A percentile compares a stretch with the other conserved stretches of the same genome.
Evolutionary conservation across 2,888 invertebrate genomes (phyloP).

Genomic region (Sympetrum striolatum): DNA sequence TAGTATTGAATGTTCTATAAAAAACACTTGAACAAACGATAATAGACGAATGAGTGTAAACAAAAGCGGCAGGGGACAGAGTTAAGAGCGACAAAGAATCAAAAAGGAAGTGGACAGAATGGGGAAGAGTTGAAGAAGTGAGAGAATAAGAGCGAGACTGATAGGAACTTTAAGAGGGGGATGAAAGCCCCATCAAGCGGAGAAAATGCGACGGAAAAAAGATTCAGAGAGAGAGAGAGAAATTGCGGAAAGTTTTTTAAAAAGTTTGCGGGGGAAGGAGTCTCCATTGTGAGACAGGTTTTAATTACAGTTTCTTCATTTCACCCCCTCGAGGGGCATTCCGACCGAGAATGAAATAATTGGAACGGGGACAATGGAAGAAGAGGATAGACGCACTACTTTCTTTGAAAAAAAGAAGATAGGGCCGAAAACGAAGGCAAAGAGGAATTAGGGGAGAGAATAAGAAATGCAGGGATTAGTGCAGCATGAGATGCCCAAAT

Average conservation of each 20-base stretch:
- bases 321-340: slow-evolving; percentile 10
- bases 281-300: slow-evolving; percentile 31
- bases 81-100: background rate
- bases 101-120: no score
- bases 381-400: background rate
- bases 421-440: background rate
- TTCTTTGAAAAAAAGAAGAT: background rate
- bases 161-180: no score
- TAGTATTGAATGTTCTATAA: no score
- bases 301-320: slow-evolving; percentile 28
- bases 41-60: no score
- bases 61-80: no score
- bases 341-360: background rate
- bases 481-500: background rate
- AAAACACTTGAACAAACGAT: no score
- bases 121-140: no score
- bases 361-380: background rate
- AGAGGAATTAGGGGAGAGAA: background rate
- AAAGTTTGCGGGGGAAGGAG: background rate
- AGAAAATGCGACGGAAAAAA: background rate
- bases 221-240: background rate
- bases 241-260: background rate
- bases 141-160: no score
- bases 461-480: background rate
- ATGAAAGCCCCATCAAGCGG: no score